A percentile compares a stretch with the other conserved stretches of the same genome.
Conservation (phyloP, 1,140 invertebrate genomes). For the Drosophila trapezifrons region DNA sequence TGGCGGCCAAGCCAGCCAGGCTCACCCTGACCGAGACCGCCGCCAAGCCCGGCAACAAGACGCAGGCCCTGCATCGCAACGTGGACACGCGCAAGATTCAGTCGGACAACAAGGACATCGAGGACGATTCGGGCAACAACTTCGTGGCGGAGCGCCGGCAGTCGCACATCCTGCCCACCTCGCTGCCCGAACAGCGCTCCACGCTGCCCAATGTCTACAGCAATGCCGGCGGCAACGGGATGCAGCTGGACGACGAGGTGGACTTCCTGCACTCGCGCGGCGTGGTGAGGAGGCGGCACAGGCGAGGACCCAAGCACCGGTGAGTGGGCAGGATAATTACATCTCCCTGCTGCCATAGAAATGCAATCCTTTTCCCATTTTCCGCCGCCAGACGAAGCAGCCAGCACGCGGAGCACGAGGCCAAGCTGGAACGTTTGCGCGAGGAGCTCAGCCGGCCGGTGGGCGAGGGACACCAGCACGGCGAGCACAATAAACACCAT, state of each 20-base stretch:
- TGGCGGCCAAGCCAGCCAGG: conserved; percentile 11
- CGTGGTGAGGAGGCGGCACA: conserved; percentile 65
- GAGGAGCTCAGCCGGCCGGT: conserved; percentile 74
- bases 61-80: conserved; percentile 66
- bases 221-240: conserved; percentile 82
- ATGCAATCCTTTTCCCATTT: background rate
- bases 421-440: conserved; percentile 66
- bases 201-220: conserved; percentile 81
- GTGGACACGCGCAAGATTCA: conserved; percentile 83
- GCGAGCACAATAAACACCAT: conserved; percentile 27
- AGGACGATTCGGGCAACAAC: conserved; percentile 81
- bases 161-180: conserved; percentile 73
- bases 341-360: background rate
- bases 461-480: conserved; percentile 33
- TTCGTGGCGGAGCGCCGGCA: conserved; percentile 71
- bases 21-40: conserved; percentile 12
- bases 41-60: conserved; percentile 55
- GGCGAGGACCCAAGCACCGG: conserved; percentile 77
- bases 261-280: conserved; percentile 75
- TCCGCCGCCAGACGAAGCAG: conserved; percentile 24
- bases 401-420: conserved; percentile 54
- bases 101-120: conserved; percentile 84
- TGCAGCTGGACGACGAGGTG: conserved; percentile 76
- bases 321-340: conserved; percentile 26
- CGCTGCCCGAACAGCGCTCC: conserved; percentile 75